Base-by-base conservation (phyloP, 2,113 vertebrate species). In the Heterochromis multidens region DNA sequence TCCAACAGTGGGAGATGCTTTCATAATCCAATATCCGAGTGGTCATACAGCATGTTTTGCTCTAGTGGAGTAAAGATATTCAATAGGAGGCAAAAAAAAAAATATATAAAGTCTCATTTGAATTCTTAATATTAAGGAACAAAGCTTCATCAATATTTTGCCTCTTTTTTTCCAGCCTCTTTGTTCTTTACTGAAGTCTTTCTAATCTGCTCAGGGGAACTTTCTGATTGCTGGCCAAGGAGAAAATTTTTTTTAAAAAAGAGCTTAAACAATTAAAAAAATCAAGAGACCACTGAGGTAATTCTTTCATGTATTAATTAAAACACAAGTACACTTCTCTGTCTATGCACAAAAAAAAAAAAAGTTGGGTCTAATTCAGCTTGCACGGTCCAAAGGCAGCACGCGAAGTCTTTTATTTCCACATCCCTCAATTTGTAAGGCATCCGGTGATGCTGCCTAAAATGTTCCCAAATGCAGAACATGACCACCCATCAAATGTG, bases 11-110 rank as follows among this genome's bases (percentile, higher is more conserved):
- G 91, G 92, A 94, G 87, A 93, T 91, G 92, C 92, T 87, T 93
- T 82, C 72, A 84, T 96, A 95, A 96, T 95, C 94, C 92, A 91
- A 94, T 88, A 94, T 95, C 94, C 91, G 76, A 84, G 87, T 37
- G 84, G 82, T 87, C 82, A 74, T 87, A 91, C 65, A 37, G 80
- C 85, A 87, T 89, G 90, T 92, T 94, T 88, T 89, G 79, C 63
- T 86, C 81, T 43, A 60, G 84, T 90, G 81, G 80, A 92, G 91
- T 87, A 83, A 88, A 89, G 83, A 90, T 85, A 92, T 91, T 92
- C 80, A 85, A 87, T 72, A 72, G 76, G 81, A 85, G 21, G 40
- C 19, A 76, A 67, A 35, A 56, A 43, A 82, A 80, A 35, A 61
- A 21, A 63, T 14, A 63, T 25, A 14, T 9, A 52, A 35, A 84